Conservation (phyloP, 2,888 invertebrate genomes). For the Pollenia amentaria region DNA sequence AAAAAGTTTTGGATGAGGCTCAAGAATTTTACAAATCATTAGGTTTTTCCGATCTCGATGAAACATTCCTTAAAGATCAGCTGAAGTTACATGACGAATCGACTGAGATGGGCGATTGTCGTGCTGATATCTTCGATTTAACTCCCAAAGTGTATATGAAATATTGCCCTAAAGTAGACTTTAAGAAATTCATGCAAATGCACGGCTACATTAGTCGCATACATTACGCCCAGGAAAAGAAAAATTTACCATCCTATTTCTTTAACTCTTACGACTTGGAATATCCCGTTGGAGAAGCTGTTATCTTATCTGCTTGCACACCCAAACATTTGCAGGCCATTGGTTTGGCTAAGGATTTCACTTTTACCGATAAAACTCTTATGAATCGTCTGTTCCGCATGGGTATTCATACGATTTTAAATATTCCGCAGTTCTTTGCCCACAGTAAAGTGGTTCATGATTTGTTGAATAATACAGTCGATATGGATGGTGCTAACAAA, state of each 20-base stretch:
- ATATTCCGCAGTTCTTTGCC: slow-evolving; percentile 89
- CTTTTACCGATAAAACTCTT: slow-evolving; percentile 79
- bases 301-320: slow-evolving; percentile 82
- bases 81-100: slow-evolving; percentile 80
- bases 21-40: slow-evolving; percentile 82
- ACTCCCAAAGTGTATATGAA: slow-evolving; percentile 82
- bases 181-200: slow-evolving; percentile 82
- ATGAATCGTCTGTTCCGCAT: slow-evolving; percentile 82
- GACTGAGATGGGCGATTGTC: slow-evolving; percentile 80
- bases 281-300: slow-evolving; percentile 82
- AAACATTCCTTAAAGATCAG: slow-evolving; percentile 78
- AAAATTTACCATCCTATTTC: slow-evolving; percentile 81
- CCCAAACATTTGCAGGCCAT: slow-evolving; percentile 81
- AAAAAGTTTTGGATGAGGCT: slow-evolving; percentile 79
- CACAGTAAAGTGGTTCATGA: slow-evolving; percentile 90
- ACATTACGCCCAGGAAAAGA: slow-evolving; percentile 81
- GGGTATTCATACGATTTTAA: slow-evolving; percentile 89
- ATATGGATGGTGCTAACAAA: slow-evolving; percentile 87
- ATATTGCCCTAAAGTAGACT: slow-evolving; percentile 83
- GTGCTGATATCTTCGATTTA: slow-evolving; percentile 82
- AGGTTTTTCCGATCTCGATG: slow-evolving; percentile 79
- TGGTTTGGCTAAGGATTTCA: slow-evolving; percentile 79
- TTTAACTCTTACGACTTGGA: slow-evolving; percentile 82
- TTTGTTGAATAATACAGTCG: slow-evolving; percentile 87
- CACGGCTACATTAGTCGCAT: slow-evolving; percentile 81